phyloP scores from a whole-genome alignment of 2,888 invertebrate species.

The Toxonevra muliebris region DNA sequence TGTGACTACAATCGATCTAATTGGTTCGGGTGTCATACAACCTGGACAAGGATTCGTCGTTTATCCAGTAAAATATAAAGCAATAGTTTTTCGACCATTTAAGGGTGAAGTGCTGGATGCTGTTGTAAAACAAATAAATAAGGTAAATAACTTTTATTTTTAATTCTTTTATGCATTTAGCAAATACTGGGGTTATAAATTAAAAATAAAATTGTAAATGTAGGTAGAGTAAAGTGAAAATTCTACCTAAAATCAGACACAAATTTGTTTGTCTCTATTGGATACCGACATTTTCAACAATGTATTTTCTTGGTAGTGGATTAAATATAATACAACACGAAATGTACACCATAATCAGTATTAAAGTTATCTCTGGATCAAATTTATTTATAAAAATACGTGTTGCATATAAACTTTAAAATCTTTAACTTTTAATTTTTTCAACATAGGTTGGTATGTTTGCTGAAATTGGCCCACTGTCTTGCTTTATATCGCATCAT shows the following conservation, averaged over 20 bases:
- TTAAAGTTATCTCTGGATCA: too few relatives aligned
- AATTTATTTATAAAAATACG: too few relatives aligned
- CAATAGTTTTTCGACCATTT: conserved; percentile 98
- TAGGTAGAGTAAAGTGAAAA: background rate
- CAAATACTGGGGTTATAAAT: background rate
- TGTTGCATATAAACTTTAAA: too few relatives aligned
- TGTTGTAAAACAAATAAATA: conserved; percentile 96
- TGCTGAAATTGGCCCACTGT: conserved; percentile 97
- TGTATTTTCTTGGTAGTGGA: too few relatives aligned
- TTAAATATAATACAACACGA: too few relatives aligned
- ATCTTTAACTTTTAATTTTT: too few relatives aligned
- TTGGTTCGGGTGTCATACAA: conserved; percentile 96
- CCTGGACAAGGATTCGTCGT: conserved; percentile 99
- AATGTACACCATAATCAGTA: too few relatives aligned
- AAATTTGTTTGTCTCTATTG: too few relatives aligned
- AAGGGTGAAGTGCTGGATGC: conserved; percentile 99
- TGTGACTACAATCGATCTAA: conserved; percentile 99
- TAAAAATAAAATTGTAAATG: background rate
- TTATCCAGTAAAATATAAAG: conserved; percentile 98
- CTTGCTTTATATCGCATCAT: conserved; percentile 97
- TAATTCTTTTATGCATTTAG: background rate
- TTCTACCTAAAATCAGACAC: too few relatives aligned
- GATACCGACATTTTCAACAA: too few relatives aligned
- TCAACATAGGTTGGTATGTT: conserved; percentile 90
- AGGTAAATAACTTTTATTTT: conserved; percentile 65